phyloP scores from a whole-genome alignment of 2,113 vertebrate species.

The Oncorhynchus tshawytscha region DNA sequence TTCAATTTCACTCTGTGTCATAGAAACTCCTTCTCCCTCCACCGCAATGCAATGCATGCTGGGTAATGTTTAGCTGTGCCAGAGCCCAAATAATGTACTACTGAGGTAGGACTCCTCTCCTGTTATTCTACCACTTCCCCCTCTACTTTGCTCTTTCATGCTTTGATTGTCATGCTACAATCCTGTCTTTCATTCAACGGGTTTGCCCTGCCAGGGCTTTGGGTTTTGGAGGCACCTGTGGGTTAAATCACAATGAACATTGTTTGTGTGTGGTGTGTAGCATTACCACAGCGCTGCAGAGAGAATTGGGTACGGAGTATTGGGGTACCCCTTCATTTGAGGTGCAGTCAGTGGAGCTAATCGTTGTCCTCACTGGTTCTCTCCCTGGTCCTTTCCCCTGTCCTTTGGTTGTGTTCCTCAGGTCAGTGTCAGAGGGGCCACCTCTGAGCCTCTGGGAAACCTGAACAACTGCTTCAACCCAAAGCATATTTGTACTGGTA shows the following conservation, averaged over 20 bases:
- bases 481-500: neutral
- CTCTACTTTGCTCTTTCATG: neutral
- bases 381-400: neutral
- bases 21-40: conserved; percentile 2
- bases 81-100: conserved; percentile 15
- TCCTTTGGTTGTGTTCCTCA: neutral
- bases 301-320: neutral
- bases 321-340: neutral
- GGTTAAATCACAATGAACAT: neutral
- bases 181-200: conserved; percentile 25
- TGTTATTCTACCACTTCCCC: conserved; percentile 46
- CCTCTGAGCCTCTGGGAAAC: conserved; percentile 5
- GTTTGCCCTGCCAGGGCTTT: conserved; percentile 12
- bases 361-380: neutral
- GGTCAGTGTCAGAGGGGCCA: neutral
- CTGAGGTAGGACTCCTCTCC: conserved; percentile 22
- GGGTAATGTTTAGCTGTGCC: conserved; percentile 6
- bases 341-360: neutral
- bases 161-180: conserved; percentile 12
- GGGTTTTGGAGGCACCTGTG: neutral
- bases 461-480: neutral
- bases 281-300: neutral
- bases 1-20: conserved; percentile 46
- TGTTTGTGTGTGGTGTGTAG: neutral
- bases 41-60: conserved; percentile 8